These are phyloP conservation scores for Leuciscus idus DNA, from an alignment of 2,113 vertebrate species.

Conservation along the genomic window DNA sequence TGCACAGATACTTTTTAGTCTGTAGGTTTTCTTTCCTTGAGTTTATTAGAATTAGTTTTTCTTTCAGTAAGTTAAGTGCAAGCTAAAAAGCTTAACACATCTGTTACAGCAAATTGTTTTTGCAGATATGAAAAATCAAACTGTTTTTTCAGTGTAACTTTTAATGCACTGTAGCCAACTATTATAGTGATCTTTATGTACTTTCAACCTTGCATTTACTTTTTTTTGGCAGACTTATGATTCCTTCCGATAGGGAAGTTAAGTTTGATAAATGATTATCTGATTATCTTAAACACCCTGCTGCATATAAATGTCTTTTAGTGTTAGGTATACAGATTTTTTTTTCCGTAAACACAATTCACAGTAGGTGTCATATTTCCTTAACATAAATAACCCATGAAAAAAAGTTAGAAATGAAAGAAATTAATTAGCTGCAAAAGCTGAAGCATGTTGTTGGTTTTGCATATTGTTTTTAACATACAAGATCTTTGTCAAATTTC, in stretches of 20 bases:
- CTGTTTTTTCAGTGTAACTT: not conserved
- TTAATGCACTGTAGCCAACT: not conserved
- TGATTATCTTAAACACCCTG: slow-evolving; percentile 22
- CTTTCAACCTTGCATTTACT: slow-evolving; percentile 7
- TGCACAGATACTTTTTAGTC: not conserved
- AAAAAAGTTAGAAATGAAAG: not conserved
- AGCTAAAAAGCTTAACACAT: not conserved
- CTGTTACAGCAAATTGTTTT: not conserved
- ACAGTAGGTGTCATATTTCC: not conserved
- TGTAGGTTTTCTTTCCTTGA: not conserved
- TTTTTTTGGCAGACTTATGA: not conserved
- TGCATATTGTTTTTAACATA: not conserved
- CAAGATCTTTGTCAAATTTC: not conserved
- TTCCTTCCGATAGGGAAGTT: slow-evolving; percentile 29
- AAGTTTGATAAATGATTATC: slow-evolving; percentile 33
- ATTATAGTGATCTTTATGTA: not conserved
- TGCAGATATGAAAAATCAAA: not conserved
- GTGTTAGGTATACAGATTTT: not conserved
- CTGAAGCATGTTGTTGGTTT: not conserved
- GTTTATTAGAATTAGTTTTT: not conserved
- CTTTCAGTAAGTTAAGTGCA: not conserved
- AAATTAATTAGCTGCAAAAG: not conserved
- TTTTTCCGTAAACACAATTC: not conserved
- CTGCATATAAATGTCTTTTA: not conserved
- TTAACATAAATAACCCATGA: not conserved